Evolutionary conservation across 2,888 invertebrate genomes (phyloP), one percentile per base, ranked within the genome.

Genomic region (Noctuana brunneofusca): DNA sequence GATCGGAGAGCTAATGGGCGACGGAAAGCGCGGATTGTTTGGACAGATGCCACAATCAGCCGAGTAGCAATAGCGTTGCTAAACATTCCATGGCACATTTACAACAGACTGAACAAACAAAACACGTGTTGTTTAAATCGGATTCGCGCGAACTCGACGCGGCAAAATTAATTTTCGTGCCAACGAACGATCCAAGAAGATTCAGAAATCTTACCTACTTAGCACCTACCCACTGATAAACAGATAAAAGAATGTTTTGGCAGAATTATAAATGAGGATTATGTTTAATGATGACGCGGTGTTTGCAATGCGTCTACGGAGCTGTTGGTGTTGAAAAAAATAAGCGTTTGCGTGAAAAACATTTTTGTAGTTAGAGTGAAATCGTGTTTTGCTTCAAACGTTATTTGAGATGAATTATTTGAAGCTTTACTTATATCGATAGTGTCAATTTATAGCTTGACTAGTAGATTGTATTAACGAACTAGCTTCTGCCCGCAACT

Each of bases 41-140:
- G 78, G 78, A 79, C 75, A 75, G 74, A 71, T 79, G 78, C 77
- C 78, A 78, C 72, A 68, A 66, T 67, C 67, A 65, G 66, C 64
- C 58, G 65, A 66, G 63, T 57, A 63, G 66, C 65, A 65, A 65
- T 64, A 56, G 64, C 68, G 66, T 68, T 68, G 69, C 73, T 71
- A 68, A 70, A 73, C 72, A 74, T 71, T 71, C 69, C 70, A 60
- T 64, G 75, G 71, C 75, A 79, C 78, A 80, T 85, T 81, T 79
- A 81, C 80, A 76, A 72, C 75, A 71, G 64, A 72, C 79, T 80
- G 78, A 77, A 79, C 80, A 83, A 84, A 86, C 80, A 79, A 75
- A 74, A 82, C 83, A 83, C 79, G 79, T 82, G 82, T 80, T 79
- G 75, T 79, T 78, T 73, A 73, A 78, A 84, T 82, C 76, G 74